Conservation (phyloP, 2,113 vertebrate genomes). For the Tachuris rubrigastra region DNA sequence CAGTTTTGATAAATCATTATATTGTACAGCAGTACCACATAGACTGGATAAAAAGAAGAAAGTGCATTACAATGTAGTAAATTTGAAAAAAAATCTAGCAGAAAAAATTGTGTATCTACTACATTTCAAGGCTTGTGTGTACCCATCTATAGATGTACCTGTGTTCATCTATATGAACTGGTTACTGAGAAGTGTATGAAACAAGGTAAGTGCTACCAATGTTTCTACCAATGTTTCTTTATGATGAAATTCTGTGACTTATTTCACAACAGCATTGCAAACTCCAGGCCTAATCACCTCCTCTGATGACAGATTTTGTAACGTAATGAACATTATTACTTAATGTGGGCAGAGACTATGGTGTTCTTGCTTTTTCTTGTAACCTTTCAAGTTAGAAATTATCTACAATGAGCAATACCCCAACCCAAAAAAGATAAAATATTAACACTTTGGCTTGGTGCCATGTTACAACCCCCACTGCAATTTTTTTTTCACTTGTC, state of each 20-base stretch:
- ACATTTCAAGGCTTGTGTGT: neutral
- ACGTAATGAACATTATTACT: neutral
- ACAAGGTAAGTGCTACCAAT: neutral
- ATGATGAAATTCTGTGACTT: neutral
- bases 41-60: neutral
- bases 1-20: neutral
- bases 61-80: neutral
- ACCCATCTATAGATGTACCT: neutral
- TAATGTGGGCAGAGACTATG: neutral
- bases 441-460: neutral
- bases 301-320: neutral
- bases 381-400: slow-evolving; percentile 17
- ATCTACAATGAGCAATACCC: neutral
- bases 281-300: neutral
- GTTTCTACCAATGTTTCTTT: neutral
- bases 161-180: too few species aligned
- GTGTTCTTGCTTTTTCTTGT: neutral
- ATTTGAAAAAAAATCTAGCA: neutral
- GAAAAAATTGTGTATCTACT: neutral
- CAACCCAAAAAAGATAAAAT: neutral
- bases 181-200: neutral
- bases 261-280: neutral
- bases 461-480: neutral
- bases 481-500: neutral
- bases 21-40: neutral